A percentile compares a stretch with the other conserved stretches of the same genome.
phyloP scores from a whole-genome alignment of 2,888 invertebrate species.

The Acronicta aceris region DNA sequence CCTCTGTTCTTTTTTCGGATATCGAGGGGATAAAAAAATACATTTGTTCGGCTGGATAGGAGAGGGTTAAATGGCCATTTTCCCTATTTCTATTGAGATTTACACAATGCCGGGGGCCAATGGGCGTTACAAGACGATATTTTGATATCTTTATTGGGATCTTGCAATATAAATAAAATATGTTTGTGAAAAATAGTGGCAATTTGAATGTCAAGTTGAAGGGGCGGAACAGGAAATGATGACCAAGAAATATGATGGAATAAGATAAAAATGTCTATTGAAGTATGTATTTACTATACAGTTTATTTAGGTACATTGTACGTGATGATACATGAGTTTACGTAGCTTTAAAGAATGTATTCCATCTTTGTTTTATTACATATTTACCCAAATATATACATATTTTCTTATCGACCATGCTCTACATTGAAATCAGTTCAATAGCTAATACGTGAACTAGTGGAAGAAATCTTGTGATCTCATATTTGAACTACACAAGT shows the following conservation, averaged over 20 bases:
- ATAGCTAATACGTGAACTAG: too few species aligned
- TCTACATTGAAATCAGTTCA: too few species aligned
- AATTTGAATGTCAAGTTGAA: constrained; percentile 55
- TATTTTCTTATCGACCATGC: too few species aligned
- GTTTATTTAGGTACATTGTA: too few species aligned
- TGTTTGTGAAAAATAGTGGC: constrained; percentile 61
- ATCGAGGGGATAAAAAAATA: constrained; percentile 68
- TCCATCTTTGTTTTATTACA: too few species aligned
- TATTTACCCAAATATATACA: too few species aligned
- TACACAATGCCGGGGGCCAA: constrained; percentile 74
- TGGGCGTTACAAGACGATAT: constrained; percentile 68
- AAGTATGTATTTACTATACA: constrained; percentile 7
- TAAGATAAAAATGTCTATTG: constrained; percentile 29
- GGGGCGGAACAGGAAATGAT: constrained; percentile 49
- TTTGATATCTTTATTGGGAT: constrained; percentile 76
- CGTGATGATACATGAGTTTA: too few species aligned
- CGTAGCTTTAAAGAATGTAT: too few species aligned
- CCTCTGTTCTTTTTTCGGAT: constrained; percentile 54
- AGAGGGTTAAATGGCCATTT: constrained; percentile 78
- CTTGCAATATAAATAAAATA: constrained; percentile 68
- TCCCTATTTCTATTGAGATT: constrained; percentile 74
- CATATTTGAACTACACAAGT: too few species aligned
- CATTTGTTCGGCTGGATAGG: constrained; percentile 69
- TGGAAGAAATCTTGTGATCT: too few species aligned
- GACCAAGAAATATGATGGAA: constrained; percentile 45